These are phyloP conservation scores for Sylvietta virens DNA, from an alignment of 2,113 vertebrate species.

Conservation along the genomic window DNA sequence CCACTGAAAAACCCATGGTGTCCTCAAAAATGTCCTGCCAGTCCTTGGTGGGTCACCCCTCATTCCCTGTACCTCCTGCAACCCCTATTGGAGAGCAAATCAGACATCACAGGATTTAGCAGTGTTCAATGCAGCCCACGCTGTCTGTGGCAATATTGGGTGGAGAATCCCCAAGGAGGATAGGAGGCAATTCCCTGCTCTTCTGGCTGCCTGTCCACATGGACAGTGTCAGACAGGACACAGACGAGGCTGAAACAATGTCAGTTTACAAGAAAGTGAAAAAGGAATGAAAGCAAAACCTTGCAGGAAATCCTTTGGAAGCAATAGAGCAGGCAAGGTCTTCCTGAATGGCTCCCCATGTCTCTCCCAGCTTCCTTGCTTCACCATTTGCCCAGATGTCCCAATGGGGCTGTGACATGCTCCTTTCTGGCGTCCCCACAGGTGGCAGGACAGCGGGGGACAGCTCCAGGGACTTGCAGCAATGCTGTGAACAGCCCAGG, in stretches of 20 bases:
- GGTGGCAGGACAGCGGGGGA: neutral
- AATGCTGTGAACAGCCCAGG: neutral
- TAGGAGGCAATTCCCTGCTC: neutral
- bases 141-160: neutral
- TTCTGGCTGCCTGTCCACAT: neutral
- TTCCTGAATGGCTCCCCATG: conserved; percentile 68
- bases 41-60: neutral
- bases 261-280: neutral
- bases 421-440: neutral
- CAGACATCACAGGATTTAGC: neutral
- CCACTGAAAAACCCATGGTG: neutral
- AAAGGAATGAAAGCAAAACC: conserved; percentile 32
- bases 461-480: neutral
- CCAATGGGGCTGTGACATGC: neutral
- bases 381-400: neutral
- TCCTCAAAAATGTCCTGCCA: neutral
- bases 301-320: conserved; percentile 74
- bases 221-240: neutral
- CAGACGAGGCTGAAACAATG: neutral
- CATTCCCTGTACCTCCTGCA: neutral
- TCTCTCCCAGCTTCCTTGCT: neutral
- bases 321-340: conserved; percentile 52
- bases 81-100: neutral
- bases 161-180: neutral
- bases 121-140: neutral